Percentiles rank a stretch among this genome's conserved stretches.
These are phyloP conservation scores for Ceryle rudis DNA, from an alignment of 2,797 vertebrate genomes.

Conservation along the genomic window DNA sequence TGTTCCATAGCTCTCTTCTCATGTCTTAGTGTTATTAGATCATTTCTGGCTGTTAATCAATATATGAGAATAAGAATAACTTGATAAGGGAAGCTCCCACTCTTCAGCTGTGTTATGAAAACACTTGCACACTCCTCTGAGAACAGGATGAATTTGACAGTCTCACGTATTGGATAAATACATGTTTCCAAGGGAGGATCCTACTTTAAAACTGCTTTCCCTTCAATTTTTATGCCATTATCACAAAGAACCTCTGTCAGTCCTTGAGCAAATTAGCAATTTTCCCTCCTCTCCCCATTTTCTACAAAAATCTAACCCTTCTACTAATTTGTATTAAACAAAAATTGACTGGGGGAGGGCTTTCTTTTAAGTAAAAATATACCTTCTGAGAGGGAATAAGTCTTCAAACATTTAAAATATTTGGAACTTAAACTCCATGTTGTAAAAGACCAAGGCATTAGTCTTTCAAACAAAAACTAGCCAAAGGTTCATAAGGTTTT, in stretches of 20 bases:
- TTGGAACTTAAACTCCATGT: not conserved
- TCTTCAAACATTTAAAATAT: not conserved
- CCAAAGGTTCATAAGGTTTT: not conserved
- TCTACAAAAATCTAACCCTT: not conserved
- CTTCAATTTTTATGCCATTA: not conserved
- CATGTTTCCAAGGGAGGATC: not conserved
- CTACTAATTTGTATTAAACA: not conserved
- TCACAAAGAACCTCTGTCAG: not conserved
- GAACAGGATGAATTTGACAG: not conserved
- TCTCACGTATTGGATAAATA: not conserved
- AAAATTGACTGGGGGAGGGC: not conserved
- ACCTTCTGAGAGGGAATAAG: not conserved
- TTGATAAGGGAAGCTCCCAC: not conserved
- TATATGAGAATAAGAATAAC: not conserved
- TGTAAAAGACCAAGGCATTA: not conserved
- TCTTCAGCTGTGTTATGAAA: not conserved
- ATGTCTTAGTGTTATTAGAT: not conserved
- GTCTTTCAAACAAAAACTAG: not conserved
- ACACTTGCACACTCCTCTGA: not conserved
- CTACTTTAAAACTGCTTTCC: not conserved
- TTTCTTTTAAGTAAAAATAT: not conserved
- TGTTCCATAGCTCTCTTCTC: not conserved
- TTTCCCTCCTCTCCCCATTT: accelerated
- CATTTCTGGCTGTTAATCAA: not conserved
- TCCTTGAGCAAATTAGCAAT: not conserved